Conservation (phyloP, 2,888 invertebrate species). For the Drosophila pullipes region DNA sequence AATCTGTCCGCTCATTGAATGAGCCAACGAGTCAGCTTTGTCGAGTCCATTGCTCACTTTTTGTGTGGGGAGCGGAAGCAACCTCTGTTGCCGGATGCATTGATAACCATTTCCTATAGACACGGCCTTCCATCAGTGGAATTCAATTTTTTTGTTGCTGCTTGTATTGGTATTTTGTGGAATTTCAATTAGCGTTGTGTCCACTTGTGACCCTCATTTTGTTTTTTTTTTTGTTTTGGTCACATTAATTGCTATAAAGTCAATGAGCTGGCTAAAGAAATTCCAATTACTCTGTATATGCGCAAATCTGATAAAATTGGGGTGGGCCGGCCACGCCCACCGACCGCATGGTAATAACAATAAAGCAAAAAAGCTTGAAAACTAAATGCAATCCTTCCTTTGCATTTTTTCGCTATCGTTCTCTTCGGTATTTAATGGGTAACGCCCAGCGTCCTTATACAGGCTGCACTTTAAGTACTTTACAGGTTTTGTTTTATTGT, state of each 20-base stretch:
- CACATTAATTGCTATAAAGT: conserved; percentile 53
- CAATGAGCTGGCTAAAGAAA: conserved; percentile 51
- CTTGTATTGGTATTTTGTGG: conserved; percentile 34
- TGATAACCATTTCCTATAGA: conserved; percentile 73
- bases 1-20: conserved; percentile 73
- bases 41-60: conserved; percentile 21
- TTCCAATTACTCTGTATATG: conserved; percentile 57
- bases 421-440: conserved; percentile 44
- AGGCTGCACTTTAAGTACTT: conserved; percentile 48
- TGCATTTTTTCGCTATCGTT: conserved; percentile 20
- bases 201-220: conserved; percentile 18
- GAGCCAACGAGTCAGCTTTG: conserved; percentile 35
- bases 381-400: conserved; percentile 37
- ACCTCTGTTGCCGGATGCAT: conserved; percentile 75
- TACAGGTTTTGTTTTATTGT: conserved; percentile 31
- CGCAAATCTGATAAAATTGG: conserved; percentile 67
- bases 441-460: conserved; percentile 8
- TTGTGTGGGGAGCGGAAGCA: conserved; percentile 54
- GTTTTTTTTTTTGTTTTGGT: conserved; percentile 1
- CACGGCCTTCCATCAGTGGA: conserved; percentile 27
- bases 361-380: conserved; percentile 20
- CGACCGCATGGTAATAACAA: conserved; percentile 46
- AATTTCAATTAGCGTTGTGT: conserved; percentile 71
- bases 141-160: conserved; percentile 33
- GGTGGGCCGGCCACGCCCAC: conserved; percentile 1